Base-by-base conservation (phyloP, 2,888 invertebrate species). In the Heliconius erato region DNA sequence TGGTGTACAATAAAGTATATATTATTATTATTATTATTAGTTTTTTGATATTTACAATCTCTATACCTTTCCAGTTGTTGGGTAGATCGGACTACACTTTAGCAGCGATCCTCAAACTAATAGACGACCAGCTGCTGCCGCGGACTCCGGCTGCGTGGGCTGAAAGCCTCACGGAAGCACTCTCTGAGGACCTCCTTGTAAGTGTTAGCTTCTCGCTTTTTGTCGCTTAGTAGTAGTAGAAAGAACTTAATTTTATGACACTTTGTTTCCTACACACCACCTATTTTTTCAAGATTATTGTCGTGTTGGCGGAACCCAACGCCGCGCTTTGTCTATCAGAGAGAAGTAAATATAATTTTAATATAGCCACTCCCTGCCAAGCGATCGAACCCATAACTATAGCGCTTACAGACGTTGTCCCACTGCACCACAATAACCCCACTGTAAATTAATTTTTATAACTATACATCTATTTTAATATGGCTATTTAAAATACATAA, bases 81-180 rank as follows among this genome's bases (percentile, higher is more conserved):
- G 97, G 97, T 0, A 93, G 94, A 81, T 97, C 97, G 44, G 95
- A 97, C 65, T 97, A 96, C 89, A 98, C 97, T 0, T 90, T 98
- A 85, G 97, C 98, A 0, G 97, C 97, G 0, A 96, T 98, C 40
- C 87, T 97, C 83, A 97, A 97, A 86, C 92, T 98, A 68, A 89
- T 97, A 2, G 97, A 98, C 88, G 94, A 96, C 40, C 96, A 97
- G 82, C 89, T 97, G 54, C 86, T 98, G 49, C 98, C 98, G 0
- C 90, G 94, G 79, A 97, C 97, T 74, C 96, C 97, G 85, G 94
- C 93, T 63, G 91, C 95, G 16, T 97, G 98, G 97, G 98, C 98
- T 0, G 96, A 96, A 83, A 90, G 93, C 9, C 92, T 96, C 26
- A 97, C 97, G 1, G 89, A 92, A 35, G 94, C 96, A 65, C 95